Percentiles rank a stretch among this genome's conserved stretches.
Conservation (phyloP, 1,140 invertebrate species). For the Hirudo medicinalis region DNA sequence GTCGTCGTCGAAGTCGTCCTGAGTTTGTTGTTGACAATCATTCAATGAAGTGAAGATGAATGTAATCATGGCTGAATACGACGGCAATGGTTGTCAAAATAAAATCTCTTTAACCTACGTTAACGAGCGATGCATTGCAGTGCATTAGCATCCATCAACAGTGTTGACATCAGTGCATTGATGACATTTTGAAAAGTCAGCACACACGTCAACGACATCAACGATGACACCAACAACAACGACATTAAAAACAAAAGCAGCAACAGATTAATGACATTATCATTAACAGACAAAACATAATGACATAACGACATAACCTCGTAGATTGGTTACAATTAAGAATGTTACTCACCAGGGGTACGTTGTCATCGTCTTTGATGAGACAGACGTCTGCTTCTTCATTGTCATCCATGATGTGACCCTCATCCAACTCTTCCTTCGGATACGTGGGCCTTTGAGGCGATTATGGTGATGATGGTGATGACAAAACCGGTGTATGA, state of each 20-base stretch:
- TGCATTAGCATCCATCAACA: no score
- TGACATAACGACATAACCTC: no score
- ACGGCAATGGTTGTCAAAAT: no score
- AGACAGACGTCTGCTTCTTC: not conserved
- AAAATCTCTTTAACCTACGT: no score
- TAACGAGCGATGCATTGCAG: no score
- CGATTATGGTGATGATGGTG: not conserved
- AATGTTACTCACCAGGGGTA: not conserved
- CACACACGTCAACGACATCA: no score
- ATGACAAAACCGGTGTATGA: not conserved
- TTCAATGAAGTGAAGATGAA: not conserved
- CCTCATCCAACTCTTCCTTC: not conserved
- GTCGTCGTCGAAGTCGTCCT: constrained; percentile 55
- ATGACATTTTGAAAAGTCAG: no score
- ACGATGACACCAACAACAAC: no score
- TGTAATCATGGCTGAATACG: no score
- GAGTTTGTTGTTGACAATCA: not conserved
- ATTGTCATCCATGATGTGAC: not conserved
- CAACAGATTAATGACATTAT: not conserved
- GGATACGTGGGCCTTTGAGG: not conserved
- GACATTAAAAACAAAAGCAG: no score
- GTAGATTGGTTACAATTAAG: no score
- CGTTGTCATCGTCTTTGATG: not conserved
- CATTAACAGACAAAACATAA: not conserved
- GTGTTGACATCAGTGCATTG: no score